Base-by-base conservation (phyloP, 2,113 vertebrate genomes). In the Pygoscelis antarcticus region DNA sequence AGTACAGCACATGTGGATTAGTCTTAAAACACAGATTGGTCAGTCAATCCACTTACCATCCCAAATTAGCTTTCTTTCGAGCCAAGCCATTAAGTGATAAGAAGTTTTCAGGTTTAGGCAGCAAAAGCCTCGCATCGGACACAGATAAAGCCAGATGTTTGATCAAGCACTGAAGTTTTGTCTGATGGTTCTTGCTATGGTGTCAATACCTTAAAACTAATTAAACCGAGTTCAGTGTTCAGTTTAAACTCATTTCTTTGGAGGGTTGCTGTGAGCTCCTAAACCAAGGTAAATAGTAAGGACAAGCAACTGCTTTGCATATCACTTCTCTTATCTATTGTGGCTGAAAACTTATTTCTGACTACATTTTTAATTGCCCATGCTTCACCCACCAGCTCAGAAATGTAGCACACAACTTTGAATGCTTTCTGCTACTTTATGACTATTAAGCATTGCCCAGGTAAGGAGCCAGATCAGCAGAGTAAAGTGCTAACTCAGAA, bases 181-280 rank as follows among this genome's bases (percentile, higher is more conserved):
- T 78, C 94, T 95, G 94, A 90, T 83, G 86, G 69, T 89, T 91
- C 80, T 92, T 89, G 71, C 77, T 51, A 57, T 30, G 36, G 83
- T 92, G 76, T 95, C 91, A 96, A 93, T 97, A 91, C 62, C 79
- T 72, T 90, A 88, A 96, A 97, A 96, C 79, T 96, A 96, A 93
- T 97, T 96, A 96, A 92, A 93, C 49, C 71, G 86, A 96, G 65
- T 91, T 89, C 88, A 88, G 60, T 17, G 68, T 72, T 94, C 85
- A 44, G n/a, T 65, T 96, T 94, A 96, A 97, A 96, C 82, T 94
- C 11, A 34, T 96, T 96, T 90, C 75, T 85, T 92, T 91, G 68
- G 90, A 80, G 75, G 25, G 32, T 20, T 95, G 75, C 84, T 64
- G 66, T 86, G 87, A 83, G 46, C 68, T 95, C 86, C 84, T 26